Percentiles rank a stretch among this genome's conserved stretches.
phyloP scores from a whole-genome alignment of 2,113 vertebrate genomes.

The Serinus canaria region DNA sequence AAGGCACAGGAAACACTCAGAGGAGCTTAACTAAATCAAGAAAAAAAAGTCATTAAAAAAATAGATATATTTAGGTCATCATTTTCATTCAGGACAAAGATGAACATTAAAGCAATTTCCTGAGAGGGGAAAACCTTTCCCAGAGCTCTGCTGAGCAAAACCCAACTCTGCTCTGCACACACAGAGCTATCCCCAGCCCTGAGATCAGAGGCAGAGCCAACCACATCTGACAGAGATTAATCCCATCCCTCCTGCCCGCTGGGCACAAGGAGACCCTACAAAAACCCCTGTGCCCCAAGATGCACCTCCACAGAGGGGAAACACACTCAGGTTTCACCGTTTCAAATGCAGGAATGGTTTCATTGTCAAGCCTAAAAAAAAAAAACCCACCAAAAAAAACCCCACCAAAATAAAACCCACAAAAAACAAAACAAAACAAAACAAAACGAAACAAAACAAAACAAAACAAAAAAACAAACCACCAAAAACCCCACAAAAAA shows the following conservation, averaged over 20 bases:
- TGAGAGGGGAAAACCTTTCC: neutral
- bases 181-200: neutral
- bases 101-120: neutral
- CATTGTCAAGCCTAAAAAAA: neutral
- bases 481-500: too few species aligned
- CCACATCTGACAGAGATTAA: neutral
- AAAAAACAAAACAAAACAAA: too few species aligned
- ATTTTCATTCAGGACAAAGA: neutral
- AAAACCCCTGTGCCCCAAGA: neutral
- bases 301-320: neutral
- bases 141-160: neutral
- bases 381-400: too few species aligned
- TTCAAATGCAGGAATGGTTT: neutral
- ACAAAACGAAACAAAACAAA: neutral
- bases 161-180: neutral
- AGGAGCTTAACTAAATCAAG: neutral
- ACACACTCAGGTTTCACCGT: fast-evolving
- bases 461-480: too few species aligned
- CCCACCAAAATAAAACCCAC: too few species aligned
- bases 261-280: neutral
- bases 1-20: neutral
- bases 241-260: neutral
- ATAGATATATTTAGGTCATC: neutral
- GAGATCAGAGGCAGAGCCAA: slow-evolving; percentile 27
- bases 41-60: neutral